Conservation (phyloP, 2,888 invertebrate species). For the Cataglyphis livida region DNA sequence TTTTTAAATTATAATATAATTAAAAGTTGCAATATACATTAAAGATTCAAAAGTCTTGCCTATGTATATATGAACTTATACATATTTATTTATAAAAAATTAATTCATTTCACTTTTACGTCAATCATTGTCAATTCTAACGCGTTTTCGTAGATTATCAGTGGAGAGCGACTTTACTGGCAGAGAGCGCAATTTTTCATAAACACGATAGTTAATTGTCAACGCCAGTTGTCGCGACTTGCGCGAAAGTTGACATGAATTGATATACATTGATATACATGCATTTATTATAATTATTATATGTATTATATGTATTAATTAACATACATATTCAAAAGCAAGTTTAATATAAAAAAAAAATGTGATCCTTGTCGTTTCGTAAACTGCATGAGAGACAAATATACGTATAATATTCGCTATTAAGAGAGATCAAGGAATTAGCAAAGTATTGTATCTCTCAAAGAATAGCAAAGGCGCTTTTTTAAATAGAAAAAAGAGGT, state of each 20-base stretch:
- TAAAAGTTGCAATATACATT: background rate
- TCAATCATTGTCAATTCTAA: conserved; percentile 15
- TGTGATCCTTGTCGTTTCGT: background rate
- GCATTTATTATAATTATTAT: too few species aligned
- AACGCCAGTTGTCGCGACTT: background rate
- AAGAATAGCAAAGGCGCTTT: too few species aligned
- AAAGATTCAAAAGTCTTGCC: background rate
- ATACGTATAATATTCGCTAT: background rate
- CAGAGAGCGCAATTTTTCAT: background rate
- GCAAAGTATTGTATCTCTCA: too few species aligned
- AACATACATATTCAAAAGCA: background rate
- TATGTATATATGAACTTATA: background rate
- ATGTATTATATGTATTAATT: too few species aligned
- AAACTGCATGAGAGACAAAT: background rate
- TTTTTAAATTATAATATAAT: too few species aligned
- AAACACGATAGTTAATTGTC: background rate
- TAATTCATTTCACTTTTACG: background rate
- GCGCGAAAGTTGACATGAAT: background rate
- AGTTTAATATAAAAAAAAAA: background rate
- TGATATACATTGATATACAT: background rate
- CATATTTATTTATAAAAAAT: conserved; percentile 27
- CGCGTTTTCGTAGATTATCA: background rate
- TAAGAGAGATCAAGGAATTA: background rate
- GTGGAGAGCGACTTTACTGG: background rate
- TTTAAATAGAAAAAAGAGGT: too few species aligned